Evolutionary conservation across 1,140 invertebrate genomes (phyloP).

Genomic region (Drosophila pallidifrons): DNA sequence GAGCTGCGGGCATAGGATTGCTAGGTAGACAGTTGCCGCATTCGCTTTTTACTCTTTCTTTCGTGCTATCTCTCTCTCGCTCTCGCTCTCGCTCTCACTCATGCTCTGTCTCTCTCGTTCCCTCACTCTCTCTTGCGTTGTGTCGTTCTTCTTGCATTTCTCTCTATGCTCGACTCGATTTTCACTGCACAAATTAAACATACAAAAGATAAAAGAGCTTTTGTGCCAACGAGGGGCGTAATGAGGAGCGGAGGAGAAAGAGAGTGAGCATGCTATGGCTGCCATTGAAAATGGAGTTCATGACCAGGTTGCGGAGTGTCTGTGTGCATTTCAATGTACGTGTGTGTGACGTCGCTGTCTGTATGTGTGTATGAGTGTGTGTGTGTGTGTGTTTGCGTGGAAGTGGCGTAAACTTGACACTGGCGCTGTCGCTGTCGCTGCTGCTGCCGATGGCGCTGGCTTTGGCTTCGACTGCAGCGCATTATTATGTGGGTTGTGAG

Average conservation of each 20-base stretch:
- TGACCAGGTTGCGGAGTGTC: conserved; percentile 48
- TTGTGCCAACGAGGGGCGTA: conserved; percentile 40
- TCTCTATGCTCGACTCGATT: conserved; percentile 34
- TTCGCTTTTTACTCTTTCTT: conserved; percentile 50
- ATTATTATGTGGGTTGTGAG: conserved; percentile 26
- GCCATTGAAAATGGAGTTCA: conserved; percentile 84
- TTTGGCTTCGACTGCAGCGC: conserved; percentile 12
- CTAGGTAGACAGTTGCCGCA: conserved; percentile 53
- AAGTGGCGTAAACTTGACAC: conserved; percentile 81
- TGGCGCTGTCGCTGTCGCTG: conserved; percentile 67
- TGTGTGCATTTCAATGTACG: conserved; percentile 11
- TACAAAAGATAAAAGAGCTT: conserved; percentile 78
- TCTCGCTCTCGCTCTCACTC: neutral
- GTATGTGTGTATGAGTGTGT: conserved; percentile 13
- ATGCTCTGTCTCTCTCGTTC: neutral
- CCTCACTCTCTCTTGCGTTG: neutral
- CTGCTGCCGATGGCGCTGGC: conserved; percentile 1
- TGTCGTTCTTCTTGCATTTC: conserved; percentile 19
- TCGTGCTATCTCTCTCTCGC: neutral
- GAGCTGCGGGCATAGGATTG: conserved; percentile 8
- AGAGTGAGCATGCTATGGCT: conserved; percentile 57
- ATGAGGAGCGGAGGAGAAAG: neutral
- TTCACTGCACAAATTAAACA: conserved; percentile 69
- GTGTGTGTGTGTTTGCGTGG: conserved; percentile 7
- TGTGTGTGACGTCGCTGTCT: conserved; percentile 6